Conservation (phyloP, 2,888 invertebrate genomes). For the Nomada ferruginata region DNA sequence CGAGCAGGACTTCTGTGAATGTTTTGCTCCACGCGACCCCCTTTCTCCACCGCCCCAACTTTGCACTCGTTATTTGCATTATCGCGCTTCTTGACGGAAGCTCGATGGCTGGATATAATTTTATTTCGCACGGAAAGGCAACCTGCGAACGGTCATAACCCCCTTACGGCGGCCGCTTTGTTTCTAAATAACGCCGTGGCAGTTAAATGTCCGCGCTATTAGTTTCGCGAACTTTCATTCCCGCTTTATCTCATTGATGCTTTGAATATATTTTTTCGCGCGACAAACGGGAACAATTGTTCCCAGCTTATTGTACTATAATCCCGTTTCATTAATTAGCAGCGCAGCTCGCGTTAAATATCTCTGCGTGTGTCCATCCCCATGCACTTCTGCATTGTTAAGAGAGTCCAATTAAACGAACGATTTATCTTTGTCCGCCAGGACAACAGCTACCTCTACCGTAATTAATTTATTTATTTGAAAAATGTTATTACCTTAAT, state of each 20-base stretch:
- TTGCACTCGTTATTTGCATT: not conserved
- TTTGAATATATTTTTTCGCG: too few species aligned
- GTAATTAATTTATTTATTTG: slow-evolving; percentile 37
- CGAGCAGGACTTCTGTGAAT: slow-evolving; percentile 31
- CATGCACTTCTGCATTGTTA: slow-evolving; percentile 35
- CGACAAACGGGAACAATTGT: slow-evolving; percentile 17
- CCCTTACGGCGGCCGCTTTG: too few species aligned
- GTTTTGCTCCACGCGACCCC: slow-evolving; percentile 7
- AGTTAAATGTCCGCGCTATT: not conserved
- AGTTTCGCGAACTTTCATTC: not conserved
- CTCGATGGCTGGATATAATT: slow-evolving; percentile 5
- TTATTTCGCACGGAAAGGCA: too few species aligned
- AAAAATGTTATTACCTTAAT: slow-evolving; percentile 25
- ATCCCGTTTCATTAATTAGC: slow-evolving; percentile 49
- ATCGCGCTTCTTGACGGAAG: not conserved
- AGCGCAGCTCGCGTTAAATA: slow-evolving; percentile 36
- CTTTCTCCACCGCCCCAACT: not conserved
- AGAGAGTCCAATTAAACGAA: slow-evolving; percentile 48
- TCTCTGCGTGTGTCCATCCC: slow-evolving; percentile 35
- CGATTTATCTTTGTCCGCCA: slow-evolving; percentile 51
- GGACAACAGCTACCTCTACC: slow-evolving; percentile 16
- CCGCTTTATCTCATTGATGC: not conserved
- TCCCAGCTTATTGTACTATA: slow-evolving; percentile 39
- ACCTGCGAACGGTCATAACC: slow-evolving; percentile 7
- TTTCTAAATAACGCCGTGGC: not conserved